Evolutionary conservation across 2,888 invertebrate genomes (phyloP).

Genomic region (Leptodirus hochenwartii): DNA sequence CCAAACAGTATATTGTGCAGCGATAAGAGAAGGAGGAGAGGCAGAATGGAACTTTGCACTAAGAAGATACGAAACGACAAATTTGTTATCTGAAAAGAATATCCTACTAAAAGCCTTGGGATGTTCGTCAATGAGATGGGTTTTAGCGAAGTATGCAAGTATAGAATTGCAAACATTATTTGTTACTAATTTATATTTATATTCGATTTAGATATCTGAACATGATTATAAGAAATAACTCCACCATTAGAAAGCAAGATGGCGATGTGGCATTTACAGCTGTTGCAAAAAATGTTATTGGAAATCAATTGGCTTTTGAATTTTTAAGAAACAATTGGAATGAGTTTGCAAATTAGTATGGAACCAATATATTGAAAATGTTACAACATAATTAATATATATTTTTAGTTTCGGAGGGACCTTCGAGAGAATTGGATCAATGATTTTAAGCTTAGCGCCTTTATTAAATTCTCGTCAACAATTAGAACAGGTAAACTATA

Average conservation of each 20-base stretch:
- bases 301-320: conserved; percentile 40
- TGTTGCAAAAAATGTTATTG: conserved; percentile 37
- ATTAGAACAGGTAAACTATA: conserved; percentile 23
- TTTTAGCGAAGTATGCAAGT: conserved; percentile 31
- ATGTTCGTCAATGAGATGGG: conserved; percentile 35
- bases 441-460: conserved; percentile 32
- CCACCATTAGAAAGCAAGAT: conserved; percentile 42
- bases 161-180: background rate
- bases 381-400: conserved; percentile 2
- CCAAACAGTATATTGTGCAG: conserved; percentile 44
- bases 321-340: conserved; percentile 34
- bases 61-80: conserved; percentile 28
- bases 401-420: conserved; percentile 33
- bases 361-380: conserved; percentile 5
- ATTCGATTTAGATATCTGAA: conserved; percentile 18
- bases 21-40: conserved; percentile 39
- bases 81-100: conserved; percentile 40
- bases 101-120: conserved; percentile 36
- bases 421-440: conserved; percentile 32
- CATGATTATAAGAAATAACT: conserved; percentile 19
- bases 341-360: conserved; percentile 27
- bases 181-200: background rate
- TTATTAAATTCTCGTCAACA: conserved; percentile 33
- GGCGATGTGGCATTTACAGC: conserved; percentile 36
- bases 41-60: conserved; percentile 52